Percentiles rank a stretch among this genome's conserved stretches.
These are phyloP conservation scores for Drosophila mauritiana DNA, from an alignment of 1,140 invertebrate species.

Conservation along the genomic window DNA sequence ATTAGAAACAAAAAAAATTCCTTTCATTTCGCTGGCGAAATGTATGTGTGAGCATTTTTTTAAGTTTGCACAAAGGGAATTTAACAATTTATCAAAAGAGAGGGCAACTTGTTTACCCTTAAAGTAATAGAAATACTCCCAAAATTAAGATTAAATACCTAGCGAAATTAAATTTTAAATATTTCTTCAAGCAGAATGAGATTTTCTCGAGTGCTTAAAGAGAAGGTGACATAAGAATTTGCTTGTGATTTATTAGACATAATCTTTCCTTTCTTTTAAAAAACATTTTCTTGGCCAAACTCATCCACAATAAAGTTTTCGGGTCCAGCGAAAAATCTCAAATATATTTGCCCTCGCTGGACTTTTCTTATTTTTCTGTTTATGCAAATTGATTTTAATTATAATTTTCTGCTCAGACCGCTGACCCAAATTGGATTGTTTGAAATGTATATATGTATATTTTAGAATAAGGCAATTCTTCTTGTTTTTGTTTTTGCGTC, in stretches of 20 bases:
- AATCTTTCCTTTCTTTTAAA: not conserved
- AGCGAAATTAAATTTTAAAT: no score
- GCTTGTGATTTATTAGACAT: constrained; percentile 1
- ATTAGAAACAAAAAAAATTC: constrained; percentile 5
- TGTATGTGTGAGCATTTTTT: constrained; percentile 1
- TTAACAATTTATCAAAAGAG: not conserved
- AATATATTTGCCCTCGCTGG: constrained; percentile 6
- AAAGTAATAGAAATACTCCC: not conserved
- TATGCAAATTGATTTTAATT: constrained; percentile 80
- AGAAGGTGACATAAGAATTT: not conserved
- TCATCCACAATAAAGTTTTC: constrained; percentile 26
- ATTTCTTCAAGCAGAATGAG: no score
- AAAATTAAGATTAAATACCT: not conserved
- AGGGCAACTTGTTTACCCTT: no score
- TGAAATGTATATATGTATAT: constrained; percentile 15
- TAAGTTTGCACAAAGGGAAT: no score
- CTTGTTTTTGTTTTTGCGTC: not conserved
- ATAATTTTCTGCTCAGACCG: constrained; percentile 54
- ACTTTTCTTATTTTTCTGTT: constrained; percentile 50
- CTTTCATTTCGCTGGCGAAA: not conserved
- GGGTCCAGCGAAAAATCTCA: constrained; percentile 10
- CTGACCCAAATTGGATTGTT: constrained; percentile 68
- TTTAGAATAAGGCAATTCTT: constrained; percentile 2
- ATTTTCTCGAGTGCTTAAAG: not conserved
- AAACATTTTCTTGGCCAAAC: not conserved